Conservation (phyloP, 2,797 vertebrate species). For the Cynodonichthys magdalenae region DNA sequence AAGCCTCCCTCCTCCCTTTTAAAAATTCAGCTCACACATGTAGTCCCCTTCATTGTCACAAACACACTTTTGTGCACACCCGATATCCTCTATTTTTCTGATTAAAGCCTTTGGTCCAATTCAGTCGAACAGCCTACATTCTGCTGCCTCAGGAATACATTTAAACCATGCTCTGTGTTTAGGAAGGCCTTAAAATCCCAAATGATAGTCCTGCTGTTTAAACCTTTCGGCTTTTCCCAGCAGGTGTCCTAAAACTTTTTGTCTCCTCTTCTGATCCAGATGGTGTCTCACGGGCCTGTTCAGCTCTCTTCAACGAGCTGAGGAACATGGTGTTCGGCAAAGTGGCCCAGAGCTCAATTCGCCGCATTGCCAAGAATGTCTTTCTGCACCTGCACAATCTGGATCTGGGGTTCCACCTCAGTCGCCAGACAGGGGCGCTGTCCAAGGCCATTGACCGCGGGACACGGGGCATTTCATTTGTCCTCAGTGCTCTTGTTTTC, state of each 20-base stretch:
- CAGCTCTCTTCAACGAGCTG: conserved; percentile 95
- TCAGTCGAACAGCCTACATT: conserved; percentile 26
- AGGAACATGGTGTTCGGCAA: conserved; percentile 96
- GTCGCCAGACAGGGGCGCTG: conserved; percentile 93
- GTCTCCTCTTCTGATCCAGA: conserved; percentile 79
- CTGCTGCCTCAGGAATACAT: conserved; percentile 25
- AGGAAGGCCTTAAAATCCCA: conserved; percentile 34
- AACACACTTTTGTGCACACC: conserved; percentile 21
- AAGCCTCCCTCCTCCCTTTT: conserved; percentile 32
- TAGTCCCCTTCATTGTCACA: background rate
- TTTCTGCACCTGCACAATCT: conserved; percentile 97
- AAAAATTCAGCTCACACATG: conserved; percentile 41
- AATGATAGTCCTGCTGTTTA: conserved; percentile 27
- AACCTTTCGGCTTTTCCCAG: conserved; percentile 47
- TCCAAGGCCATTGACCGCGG: conserved; percentile 98
- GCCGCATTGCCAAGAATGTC: conserved; percentile 95
- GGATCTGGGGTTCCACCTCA: conserved; percentile 95
- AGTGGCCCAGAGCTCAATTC: conserved; percentile 96
- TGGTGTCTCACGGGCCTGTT: conserved; percentile 88
- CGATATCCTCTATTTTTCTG: conserved; percentile 28
- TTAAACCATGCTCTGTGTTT: conserved; percentile 14
- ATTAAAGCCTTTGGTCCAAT: conserved; percentile 30
- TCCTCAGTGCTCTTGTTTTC: conserved; percentile 94
- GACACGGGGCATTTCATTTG: conserved; percentile 91
- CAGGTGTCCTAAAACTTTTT: conserved; percentile 54